These are phyloP conservation scores for Champsocephalus esox DNA, from an alignment of 2,797 vertebrate genomes.

Conservation along the genomic window DNA sequence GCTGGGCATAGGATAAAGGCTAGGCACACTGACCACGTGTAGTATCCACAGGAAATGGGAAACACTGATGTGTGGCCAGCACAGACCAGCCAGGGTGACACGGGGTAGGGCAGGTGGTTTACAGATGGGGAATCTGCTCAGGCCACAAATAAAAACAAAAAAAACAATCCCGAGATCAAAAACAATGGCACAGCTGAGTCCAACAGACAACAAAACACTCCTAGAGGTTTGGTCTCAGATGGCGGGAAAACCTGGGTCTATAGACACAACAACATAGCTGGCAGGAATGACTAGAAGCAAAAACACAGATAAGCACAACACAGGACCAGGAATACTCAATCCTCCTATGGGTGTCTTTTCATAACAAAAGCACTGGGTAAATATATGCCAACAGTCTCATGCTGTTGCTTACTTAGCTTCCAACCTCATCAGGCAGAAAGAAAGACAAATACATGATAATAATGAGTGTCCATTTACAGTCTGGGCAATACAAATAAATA, in stretches of 20 bases:
- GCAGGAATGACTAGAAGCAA: conserved; percentile 42
- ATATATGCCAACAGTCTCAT: conserved; percentile 14
- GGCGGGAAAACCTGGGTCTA: conserved; percentile 48
- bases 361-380: background rate
- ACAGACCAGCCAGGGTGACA: conserved; percentile 39
- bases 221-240: conserved; percentile 60
- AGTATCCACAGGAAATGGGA: conserved; percentile 57
- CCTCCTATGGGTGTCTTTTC: background rate
- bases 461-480: too few relatives aligned
- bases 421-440: conserved; percentile 12
- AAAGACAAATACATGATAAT: background rate
- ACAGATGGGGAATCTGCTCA: conserved; percentile 58
- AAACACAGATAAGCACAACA: conserved; percentile 41
- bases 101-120: conserved; percentile 66
- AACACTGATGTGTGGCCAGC: conserved; percentile 53
- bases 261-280: conserved; percentile 44
- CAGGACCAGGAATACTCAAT: conserved; percentile 14
- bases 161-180: conserved; percentile 1
- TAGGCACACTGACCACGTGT: conserved; percentile 11
- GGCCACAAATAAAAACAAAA: conserved; percentile 20
- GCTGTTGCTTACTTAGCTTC: conserved; percentile 5
- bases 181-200: conserved; percentile 32
- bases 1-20: conserved; percentile 41
- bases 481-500: conserved; percentile 12
- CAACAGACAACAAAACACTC: conserved; percentile 51